phyloP scores from a whole-genome alignment of 2,797 vertebrate genomes.

The Tokudaia tokunoshimensis region DNA sequence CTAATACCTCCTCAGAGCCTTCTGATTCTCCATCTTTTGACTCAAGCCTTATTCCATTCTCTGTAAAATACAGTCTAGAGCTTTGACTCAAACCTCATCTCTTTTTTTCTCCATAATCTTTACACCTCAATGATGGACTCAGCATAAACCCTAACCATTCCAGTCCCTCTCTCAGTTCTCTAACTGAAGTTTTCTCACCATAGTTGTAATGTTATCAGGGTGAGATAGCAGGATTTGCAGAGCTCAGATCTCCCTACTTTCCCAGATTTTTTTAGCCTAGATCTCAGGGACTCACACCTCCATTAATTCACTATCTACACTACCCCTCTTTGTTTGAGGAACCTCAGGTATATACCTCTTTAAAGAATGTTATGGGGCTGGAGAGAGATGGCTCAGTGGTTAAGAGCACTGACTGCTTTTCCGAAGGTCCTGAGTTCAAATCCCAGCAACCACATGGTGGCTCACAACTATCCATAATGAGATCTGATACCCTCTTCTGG shows the following conservation, averaged over 20 bases:
- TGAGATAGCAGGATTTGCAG: constrained; percentile 57
- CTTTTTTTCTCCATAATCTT: neutral
- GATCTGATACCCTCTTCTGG: too few species aligned
- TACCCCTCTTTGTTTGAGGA: constrained; percentile 51
- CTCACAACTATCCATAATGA: too few species aligned
- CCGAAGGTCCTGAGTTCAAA: too few species aligned
- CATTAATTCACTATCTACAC: constrained; percentile 45
- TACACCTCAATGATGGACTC: constrained; percentile 22
- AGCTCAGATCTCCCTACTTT: neutral
- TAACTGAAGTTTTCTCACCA: constrained; percentile 44
- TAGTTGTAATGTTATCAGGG: constrained; percentile 43
- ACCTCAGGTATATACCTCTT: constrained; percentile 36
- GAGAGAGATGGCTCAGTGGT: too few species aligned
- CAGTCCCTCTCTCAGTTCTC: constrained; percentile 18
- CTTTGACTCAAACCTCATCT: constrained; percentile 35
- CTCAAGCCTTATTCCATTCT: constrained; percentile 33
- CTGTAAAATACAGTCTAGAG: neutral
- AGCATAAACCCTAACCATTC: neutral
- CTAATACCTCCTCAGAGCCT: neutral
- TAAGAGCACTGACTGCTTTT: too few species aligned
- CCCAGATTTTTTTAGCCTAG: constrained; percentile 60
- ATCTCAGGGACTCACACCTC: neutral
- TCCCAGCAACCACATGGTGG: too few species aligned
- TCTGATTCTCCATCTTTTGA: neutral
- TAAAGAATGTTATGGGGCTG: constrained; percentile 64